Base-by-base conservation (phyloP, 2,797 vertebrate species). In the Lutjanus argentimaculatus region DNA sequence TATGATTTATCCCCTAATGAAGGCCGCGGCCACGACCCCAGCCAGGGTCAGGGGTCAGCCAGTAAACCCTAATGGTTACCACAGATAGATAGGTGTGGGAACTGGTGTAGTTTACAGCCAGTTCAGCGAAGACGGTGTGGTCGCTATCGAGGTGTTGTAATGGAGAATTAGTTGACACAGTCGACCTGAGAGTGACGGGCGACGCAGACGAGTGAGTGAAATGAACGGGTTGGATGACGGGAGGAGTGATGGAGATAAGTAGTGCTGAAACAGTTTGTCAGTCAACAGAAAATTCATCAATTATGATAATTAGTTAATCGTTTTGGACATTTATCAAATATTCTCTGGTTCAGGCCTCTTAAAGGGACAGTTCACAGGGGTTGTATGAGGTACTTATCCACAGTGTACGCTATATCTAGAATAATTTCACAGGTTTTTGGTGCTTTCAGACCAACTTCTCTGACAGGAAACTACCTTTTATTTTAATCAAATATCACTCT, bases 1-100 rank as follows among this genome's bases (percentile, higher is more conserved):
- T 94, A 94, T 93, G 91, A 95, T 95, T 95, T 93, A 93, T 93
- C 83, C 90, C 88, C 79, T 93, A 91, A 94, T 95, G 92, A 94
- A 94, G 91, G 81, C 83, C 90, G 87, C 14, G 88, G 89, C 90
- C 90, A 82, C 89, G 93, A 94, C 93, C 93, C 88, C 79, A 13
- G 56, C 83, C 30, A 1, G 66, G 86, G 93, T 92, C 90, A 79
- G 67, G 71, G 95, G 93, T 94, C 90, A 88, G 65, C 89, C 89
- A 89, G 90, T 94, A 93, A 94, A 93, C 84, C 68, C 83, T 93
- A 94, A 94, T 93, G 93, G 83, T 93, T 92, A 86, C 82, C 80
- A 77, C 87, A 79, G 85, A 92, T 75, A 91, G 90, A 90, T 90
- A 80, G 79, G 85, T 93, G 93, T 93, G 92, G 89, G 91, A 93